Conservation (phyloP, 2,113 vertebrate species). For the Passer montanus region DNA sequence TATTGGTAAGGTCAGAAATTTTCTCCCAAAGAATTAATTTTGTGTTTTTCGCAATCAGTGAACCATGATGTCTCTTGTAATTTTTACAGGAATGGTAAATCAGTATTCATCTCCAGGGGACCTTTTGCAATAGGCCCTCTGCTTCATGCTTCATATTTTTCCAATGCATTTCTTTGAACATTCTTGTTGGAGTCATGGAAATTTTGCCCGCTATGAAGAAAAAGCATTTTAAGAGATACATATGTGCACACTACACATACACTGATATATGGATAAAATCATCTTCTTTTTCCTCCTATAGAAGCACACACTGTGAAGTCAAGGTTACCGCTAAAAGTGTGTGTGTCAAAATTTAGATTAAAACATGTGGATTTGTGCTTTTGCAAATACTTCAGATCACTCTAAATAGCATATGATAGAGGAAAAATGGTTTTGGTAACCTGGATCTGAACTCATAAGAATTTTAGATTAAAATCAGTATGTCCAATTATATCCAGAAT, state of each 20-base stretch:
- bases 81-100: not conserved
- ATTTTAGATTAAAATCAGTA: constrained; percentile 3
- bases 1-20: not conserved
- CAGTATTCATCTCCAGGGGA: not conserved
- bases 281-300: not conserved
- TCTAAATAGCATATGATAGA: not conserved
- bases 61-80: not conserved
- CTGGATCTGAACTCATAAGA: not conserved
- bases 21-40: not conserved
- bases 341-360: not conserved
- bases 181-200: not conserved
- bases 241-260: not conserved
- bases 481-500: not conserved
- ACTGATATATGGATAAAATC: not conserved
- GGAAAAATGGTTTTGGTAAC: not conserved
- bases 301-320: not conserved
- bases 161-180: not conserved
- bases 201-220: not conserved
- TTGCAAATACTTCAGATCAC: not conserved
- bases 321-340: not conserved
- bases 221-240: not conserved
- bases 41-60: not conserved
- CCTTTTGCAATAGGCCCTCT: not conserved
- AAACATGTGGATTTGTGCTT: not conserved
- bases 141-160: not conserved